Conservation (phyloP, 2,888 invertebrate genomes). For the Erebia epiphron region DNA sequence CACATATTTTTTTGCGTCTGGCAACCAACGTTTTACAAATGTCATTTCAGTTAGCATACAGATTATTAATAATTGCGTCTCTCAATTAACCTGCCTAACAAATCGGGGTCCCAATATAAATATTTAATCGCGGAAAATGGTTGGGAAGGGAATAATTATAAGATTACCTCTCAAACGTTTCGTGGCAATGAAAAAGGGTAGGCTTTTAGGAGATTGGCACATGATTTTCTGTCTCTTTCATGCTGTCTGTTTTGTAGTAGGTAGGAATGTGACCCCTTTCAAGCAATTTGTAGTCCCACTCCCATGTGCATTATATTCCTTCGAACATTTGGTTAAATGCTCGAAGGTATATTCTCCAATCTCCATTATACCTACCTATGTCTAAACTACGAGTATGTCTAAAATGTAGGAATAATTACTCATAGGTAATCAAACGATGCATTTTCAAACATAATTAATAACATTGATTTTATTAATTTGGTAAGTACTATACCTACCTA, state of each 20-base stretch:
- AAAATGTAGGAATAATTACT: no score
- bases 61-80: slow-evolving; percentile 58
- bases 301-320: no score
- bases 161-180: slow-evolving; percentile 77
- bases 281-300: slow-evolving; percentile 7
- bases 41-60: slow-evolving; percentile 45
- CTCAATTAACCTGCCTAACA: slow-evolving; percentile 64
- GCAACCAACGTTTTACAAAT: slow-evolving; percentile 12
- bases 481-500: no score
- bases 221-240: slow-evolving; percentile 47
- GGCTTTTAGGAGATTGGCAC: slow-evolving; percentile 64
- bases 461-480: no score
- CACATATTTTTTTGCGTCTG: slow-evolving; percentile 14
- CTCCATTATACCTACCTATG: no score
- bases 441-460: no score
- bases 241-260: slow-evolving; percentile 38
- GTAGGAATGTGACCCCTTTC: slow-evolving; percentile 19
- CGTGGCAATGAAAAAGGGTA: slow-evolving; percentile 66
- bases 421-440: no score
- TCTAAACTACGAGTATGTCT: no score
- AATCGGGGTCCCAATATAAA: slow-evolving; percentile 68
- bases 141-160: slow-evolving; percentile 78
- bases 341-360: no score
- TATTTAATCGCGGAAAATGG: slow-evolving; percentile 77
- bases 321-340: no score